Base-by-base conservation (phyloP, 2,797 vertebrate genomes). In the Anolis apletophallus region DNA sequence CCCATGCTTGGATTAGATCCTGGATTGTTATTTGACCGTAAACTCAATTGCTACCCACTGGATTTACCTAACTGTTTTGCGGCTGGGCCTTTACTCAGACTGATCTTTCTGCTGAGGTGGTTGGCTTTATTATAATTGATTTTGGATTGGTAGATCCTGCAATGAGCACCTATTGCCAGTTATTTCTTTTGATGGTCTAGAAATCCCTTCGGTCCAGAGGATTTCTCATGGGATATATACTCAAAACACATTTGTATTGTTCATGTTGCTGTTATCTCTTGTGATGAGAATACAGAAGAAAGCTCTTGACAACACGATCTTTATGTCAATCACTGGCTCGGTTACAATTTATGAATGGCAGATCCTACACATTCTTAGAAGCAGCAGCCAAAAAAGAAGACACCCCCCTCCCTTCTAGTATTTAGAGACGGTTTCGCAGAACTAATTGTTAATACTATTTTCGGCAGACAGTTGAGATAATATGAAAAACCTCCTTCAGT, bases 311-410 rank as follows among this genome's bases (percentile, higher is more conserved):
- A 80, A 72, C 40, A 29, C 72, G 40, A 67, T 80, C 81, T 84
- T 73, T 84, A 73, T 87, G 81, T 84, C 76, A 87, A 59, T 87
- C 59, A 72, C 29, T 84, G 86, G 80, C 54, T 82, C 17, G 59
- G 36, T 59, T 83, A 83, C 75, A 78, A 84, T 83, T 80, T 87
- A 84, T 87, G 86, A 87, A 87, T 84, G 81, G 68, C 81, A 87
- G 57, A 84, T 80, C 86, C 86, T 80, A 84, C 74, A 73, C 69
- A 84, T 74, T 87, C 74, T 78, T 73, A 84, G 75, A 67, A 73
- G 36, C 72, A 83, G 52, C 81, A 84, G 68, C 81, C 75, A 73
- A 80, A 34, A 40, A 83, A 34, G 16, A 84, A 84, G 68, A 83
- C 7, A 26, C 69, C 12, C 16, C n/a, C 40, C 13, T 55, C 68